Percentiles rank a stretch among this genome's conserved stretches.
phyloP scores from a whole-genome alignment of 1,140 invertebrate species.

The Bactericera cockerelli region DNA sequence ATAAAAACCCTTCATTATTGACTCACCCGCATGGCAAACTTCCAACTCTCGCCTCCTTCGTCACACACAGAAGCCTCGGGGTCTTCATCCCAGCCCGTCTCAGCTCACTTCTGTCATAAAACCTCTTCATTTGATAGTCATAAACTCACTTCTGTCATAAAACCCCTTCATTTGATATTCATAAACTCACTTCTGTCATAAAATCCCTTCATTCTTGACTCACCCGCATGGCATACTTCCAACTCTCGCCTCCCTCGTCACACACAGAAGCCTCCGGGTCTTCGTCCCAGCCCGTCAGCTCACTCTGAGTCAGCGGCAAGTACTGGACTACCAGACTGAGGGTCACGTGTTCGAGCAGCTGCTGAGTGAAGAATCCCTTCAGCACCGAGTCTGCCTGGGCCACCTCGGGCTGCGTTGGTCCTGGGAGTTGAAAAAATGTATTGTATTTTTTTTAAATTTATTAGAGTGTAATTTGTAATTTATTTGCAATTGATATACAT shows the following conservation, averaged over 20 bases:
- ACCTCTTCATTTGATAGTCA: too few relatives aligned
- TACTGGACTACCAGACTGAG: conserved; percentile 72
- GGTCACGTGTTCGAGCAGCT: conserved; percentile 43
- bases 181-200: too few relatives aligned
- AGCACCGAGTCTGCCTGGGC: neutral
- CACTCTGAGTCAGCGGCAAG: conserved; percentile 66
- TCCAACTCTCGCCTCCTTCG: conserved; percentile 80
- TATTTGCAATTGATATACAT: too few relatives aligned
- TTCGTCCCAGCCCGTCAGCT: conserved; percentile 74
- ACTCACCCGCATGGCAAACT: conserved; percentile 69
- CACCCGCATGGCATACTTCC: conserved; percentile 79
- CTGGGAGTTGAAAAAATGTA: too few relatives aligned
- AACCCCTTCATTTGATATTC: too few relatives aligned
- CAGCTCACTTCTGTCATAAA: too few relatives aligned
- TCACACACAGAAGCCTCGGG: conserved; percentile 67
- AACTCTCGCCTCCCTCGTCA: conserved; percentile 76
- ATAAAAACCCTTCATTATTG: too few relatives aligned
- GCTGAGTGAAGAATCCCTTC: conserved; percentile 51
- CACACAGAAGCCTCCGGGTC: conserved; percentile 68
- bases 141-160: too few relatives aligned
- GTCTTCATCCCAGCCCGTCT: conserved; percentile 84
- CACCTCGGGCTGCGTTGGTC: neutral
- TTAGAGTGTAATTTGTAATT: too few relatives aligned
- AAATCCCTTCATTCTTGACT: too few relatives aligned
- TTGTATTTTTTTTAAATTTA: too few relatives aligned